Evolutionary conservation across 2,888 invertebrate species (phyloP).

Genomic region (Heliconius aoede): DNA sequence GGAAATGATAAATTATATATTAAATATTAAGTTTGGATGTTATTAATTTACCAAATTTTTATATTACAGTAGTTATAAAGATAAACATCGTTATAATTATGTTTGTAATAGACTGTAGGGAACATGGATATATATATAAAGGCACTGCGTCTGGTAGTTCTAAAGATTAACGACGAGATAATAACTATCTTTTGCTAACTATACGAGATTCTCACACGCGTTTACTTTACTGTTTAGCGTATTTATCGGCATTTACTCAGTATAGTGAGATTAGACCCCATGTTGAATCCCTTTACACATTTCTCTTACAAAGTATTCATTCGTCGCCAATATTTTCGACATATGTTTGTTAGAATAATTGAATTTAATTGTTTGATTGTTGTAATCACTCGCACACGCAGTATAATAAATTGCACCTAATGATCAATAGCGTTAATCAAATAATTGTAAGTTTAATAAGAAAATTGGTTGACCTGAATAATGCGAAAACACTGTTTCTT

Average conservation of each 20-base stretch:
- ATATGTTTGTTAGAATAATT: slow-evolving; percentile 50
- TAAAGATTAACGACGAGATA: slow-evolving; percentile 53
- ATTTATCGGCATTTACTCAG: slow-evolving; percentile 52
- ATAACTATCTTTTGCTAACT: slow-evolving; percentile 53
- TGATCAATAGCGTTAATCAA: slow-evolving; percentile 22
- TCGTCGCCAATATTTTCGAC: neutral
- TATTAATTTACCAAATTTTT: neutral
- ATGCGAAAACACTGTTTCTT: slow-evolving; percentile 55
- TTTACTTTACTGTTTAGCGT: slow-evolving; percentile 63
- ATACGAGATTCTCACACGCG: slow-evolving; percentile 65
- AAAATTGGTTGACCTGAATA: slow-evolving; percentile 59
- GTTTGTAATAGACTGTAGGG: neutral
- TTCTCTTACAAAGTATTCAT: neutral
- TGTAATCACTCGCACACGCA: slow-evolving; percentile 54
- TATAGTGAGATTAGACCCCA: slow-evolving; percentile 15
- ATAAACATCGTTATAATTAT: neutral
- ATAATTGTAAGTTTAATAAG: slow-evolving; percentile 53
- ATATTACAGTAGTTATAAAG: neutral
- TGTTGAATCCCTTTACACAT: slow-evolving; percentile 3
- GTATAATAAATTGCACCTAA: slow-evolving; percentile 52
- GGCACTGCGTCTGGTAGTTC: slow-evolving; percentile 41
- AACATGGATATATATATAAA: neutral
- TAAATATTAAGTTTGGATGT: neutral
- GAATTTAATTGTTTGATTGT: slow-evolving; percentile 66
- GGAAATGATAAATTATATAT: neutral